Evolutionary conservation across 2,113 vertebrate genomes (phyloP).

Genomic region (Labeo catla): DNA sequence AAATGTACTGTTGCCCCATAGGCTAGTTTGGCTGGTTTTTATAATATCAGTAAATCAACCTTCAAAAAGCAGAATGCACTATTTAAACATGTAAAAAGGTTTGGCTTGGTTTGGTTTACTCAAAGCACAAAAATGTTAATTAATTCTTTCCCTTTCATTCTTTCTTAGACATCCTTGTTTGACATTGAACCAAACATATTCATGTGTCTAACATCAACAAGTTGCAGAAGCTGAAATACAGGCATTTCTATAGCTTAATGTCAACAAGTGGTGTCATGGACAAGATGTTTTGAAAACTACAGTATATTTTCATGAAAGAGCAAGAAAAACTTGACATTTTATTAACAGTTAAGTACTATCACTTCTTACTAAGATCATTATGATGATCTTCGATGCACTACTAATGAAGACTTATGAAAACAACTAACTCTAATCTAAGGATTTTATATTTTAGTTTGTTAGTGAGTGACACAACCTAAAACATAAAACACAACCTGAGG

Average conservation of each 20-base stretch:
- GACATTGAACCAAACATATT: neutral
- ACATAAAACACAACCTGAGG: no score
- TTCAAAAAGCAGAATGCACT: neutral
- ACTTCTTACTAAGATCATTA: neutral
- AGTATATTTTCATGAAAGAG: neutral
- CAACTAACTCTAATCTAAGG: neutral
- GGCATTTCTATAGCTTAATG: neutral
- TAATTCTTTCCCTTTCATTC: neutral
- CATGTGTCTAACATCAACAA: neutral
- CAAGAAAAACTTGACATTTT: neutral
- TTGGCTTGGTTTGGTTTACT: neutral
- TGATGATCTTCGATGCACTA: neutral
- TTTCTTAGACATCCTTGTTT: neutral
- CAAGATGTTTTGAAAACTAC: neutral
- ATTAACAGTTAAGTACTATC: neutral
- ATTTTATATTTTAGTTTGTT: neutral
- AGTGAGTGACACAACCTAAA: no score
- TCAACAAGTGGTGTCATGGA: neutral
- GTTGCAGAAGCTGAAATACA: neutral
- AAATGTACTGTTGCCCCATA: neutral
- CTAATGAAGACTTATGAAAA: no score
- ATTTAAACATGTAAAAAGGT: neutral
- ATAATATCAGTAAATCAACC: neutral
- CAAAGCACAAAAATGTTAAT: neutral
- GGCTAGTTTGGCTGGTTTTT: neutral